Base-by-base conservation (phyloP, 2,797 vertebrate genomes). In the Pipistrellus kuhlii region DNA sequence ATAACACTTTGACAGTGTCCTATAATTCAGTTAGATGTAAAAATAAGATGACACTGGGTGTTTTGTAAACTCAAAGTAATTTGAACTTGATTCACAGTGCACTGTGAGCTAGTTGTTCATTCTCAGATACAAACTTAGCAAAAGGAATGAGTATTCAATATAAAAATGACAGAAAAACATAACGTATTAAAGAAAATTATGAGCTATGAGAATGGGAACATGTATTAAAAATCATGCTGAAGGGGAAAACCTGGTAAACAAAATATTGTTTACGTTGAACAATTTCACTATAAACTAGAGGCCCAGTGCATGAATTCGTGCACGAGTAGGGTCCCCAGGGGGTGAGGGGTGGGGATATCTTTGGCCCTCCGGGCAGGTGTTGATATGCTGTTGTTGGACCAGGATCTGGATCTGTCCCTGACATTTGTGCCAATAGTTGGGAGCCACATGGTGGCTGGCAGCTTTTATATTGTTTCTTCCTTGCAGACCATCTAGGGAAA, bases 1-100 rank as follows among this genome's bases (percentile, higher is more conserved):
- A 93, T 94, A 95, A 90, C 94, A 80, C 96, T 97, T 96, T 91
- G 97, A 97, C 71, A 80, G 96, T 82, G 0, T 86, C 92, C 93
- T 97, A 97, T 97, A 98, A 98, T 97, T 98, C 97, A 98, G 97
- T 98, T 97, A 97, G 97, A 98, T 97, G 95, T 94, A 97, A 97
- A 98, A 98, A 98, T 98, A 98, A 97, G 97, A 97, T 95, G 85
- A 95, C 96, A 97, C 71, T 90, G 96, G 97, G 96, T 98, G 96
- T 98, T 98, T 96, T 96, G 96, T 97, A 96, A 97, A 97, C 96
- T 97, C 95, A 96, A 94, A 97, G 97, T 97, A 98, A 98, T 98
- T 96, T 97, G 97, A 98, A 98, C 95, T 97, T 97, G 97, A 98
- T 97, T 98, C 91, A 90, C 88, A 96, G 0, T 27, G 78, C 83